Conservation (phyloP, 2,888 invertebrate genomes). For the Amphipyra tragopoginis region DNA sequence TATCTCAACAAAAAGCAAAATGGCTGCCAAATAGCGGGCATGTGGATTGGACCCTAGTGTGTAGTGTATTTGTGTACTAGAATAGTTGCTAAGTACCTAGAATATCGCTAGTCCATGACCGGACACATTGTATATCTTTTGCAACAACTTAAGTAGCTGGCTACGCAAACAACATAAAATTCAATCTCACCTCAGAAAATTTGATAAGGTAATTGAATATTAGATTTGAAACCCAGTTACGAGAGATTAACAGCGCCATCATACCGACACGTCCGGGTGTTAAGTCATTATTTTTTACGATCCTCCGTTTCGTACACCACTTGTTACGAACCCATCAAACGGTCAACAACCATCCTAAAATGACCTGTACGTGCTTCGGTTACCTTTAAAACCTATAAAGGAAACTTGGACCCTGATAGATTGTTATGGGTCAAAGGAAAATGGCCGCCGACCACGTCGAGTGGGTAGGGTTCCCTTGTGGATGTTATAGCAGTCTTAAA, state of each 20-base stretch:
- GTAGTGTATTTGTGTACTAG: no score
- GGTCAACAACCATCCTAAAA: constrained; percentile 52
- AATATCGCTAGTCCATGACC: no score
- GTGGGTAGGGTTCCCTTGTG: constrained; percentile 55
- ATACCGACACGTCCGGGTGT: constrained; percentile 40
- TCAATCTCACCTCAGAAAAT: background rate
- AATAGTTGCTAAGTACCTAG: no score
- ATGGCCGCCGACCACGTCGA: constrained; percentile 48
- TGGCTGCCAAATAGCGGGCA: no score
- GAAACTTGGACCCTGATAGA: constrained; percentile 9
- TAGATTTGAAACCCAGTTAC: constrained; percentile 21
- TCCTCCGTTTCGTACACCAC: constrained; percentile 54
- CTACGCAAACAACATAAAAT: no score
- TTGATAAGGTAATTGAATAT: constrained; percentile 6
- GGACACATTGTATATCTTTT: no score
- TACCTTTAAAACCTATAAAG: constrained; percentile 16
- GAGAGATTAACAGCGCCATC: constrained; percentile 55
- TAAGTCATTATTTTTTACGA: constrained; percentile 69
- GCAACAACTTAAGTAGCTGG: no score
- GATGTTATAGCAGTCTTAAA: constrained; percentile 56
- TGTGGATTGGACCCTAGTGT: no score
- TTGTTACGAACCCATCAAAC: constrained; percentile 66
- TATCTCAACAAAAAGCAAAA: no score
- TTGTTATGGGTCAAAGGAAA: constrained; percentile 39
- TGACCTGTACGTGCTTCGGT: constrained; percentile 39